Evolutionary conservation across 2,113 vertebrate genomes (phyloP), one percentile per base, ranked within the genome.

Genomic region (Labrus mixtus): DNA sequence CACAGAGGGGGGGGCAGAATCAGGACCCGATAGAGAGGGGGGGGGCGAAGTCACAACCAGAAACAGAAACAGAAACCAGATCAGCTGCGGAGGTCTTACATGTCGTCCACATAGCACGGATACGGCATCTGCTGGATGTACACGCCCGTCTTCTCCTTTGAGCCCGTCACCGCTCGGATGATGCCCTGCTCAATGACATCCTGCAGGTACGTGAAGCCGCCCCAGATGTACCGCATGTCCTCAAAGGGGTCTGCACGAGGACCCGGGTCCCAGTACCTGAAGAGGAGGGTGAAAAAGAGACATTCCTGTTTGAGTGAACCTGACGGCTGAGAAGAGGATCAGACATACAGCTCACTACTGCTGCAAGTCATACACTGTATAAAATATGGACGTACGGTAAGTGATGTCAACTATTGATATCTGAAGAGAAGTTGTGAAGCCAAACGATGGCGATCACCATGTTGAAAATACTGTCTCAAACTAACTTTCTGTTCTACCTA

Each of bases 41-140:
- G 8, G 25, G 17, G 25, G 6, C 1, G 19, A 9, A 19, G 57
- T 12, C 33, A 39, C 16, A 9, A 51, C 48, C 48, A 51, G 19
- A 51, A 10, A 8, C 46, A 41, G 39, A 13, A 50, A 7, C 15
- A 46, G 6, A 13, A 13, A 13, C 23, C 37, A 29, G 43, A 53
- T 4, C 12, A 33, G 39, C 3, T 2, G 25, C 10, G 13, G 5
- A 1, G 0, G 19, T 29, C 96, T 67, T 88, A 99, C 98, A 98
- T 96, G 87, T 99, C 98, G 84, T 99, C 98, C 0, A 99, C 98
- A 0, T 98, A 99, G 85, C 98, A 99, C 0, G 98, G 98, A 57
- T 99, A 99, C 0, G 98, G 98, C 98, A 99, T 99, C 94, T 99
- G 98, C 82, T 99, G 98, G 78, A 99, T 92, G 63, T 99, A 99